These are phyloP conservation scores for Eremobia ochroleuca DNA, from an alignment of 2,888 invertebrate species.

Conservation along the genomic window DNA sequence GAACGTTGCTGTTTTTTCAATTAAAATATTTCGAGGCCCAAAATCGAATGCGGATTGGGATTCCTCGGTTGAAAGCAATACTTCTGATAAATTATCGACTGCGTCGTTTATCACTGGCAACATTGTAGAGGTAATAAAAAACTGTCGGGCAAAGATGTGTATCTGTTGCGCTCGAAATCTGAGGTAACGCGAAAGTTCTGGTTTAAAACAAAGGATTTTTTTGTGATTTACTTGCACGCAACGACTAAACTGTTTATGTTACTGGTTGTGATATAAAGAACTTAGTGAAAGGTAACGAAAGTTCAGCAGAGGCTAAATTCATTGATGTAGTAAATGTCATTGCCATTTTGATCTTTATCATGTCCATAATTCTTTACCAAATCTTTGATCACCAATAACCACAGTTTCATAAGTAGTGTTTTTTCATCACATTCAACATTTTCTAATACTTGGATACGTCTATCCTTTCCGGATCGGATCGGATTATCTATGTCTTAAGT, in stretches of 20 bases:
- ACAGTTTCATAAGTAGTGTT: neutral
- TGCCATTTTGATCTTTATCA: neutral
- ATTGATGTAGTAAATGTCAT: neutral
- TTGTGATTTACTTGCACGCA: constrained; percentile 47
- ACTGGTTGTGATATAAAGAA: neutral
- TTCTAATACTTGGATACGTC: too few species aligned
- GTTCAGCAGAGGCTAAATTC: neutral
- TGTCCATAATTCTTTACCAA: neutral
- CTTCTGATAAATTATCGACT: constrained; percentile 69
- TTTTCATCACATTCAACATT: neutral
- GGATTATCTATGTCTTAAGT: neutral
- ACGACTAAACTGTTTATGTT: constrained; percentile 23
- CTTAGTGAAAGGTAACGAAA: constrained; percentile 18
- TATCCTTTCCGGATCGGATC: too few species aligned
- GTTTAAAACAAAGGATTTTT: constrained; percentile 38
- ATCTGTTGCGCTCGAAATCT: constrained; percentile 51
- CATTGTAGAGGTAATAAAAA: constrained; percentile 67
- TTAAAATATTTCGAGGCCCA: constrained; percentile 60
- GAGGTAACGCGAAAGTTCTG: constrained; percentile 51
- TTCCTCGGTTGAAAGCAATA: constrained; percentile 66
- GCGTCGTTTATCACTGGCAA: constrained; percentile 67
- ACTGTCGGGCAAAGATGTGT: constrained; percentile 62
- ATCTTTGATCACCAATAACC: neutral
- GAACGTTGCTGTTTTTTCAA: constrained; percentile 56
- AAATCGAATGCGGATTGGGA: constrained; percentile 57